Evolutionary conservation across 2,888 invertebrate species (phyloP), one percentile per base, ranked within the genome.

Genomic region (Orthosia gothica): DNA sequence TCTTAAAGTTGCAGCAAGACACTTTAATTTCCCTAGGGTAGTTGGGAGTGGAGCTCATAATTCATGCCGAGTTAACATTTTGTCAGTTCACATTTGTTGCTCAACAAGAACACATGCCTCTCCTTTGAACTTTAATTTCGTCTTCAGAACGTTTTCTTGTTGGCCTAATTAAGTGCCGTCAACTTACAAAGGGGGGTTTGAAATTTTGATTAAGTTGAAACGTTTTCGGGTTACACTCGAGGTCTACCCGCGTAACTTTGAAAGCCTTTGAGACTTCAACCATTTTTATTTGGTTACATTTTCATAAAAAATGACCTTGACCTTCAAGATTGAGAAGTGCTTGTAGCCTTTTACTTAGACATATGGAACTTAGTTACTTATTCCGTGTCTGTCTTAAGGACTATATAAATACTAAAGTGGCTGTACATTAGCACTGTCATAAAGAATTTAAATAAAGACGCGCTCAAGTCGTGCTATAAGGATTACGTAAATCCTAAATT

Each of bases 21-120:
- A 95, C 94, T 95, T 95, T 96, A 96, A 96, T 96, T 96, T 96
- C 96, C 96, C 95, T 79, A 79, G 94, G 93, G 95, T 91, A 88
- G 89, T 85, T 86, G 86, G 90, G 92, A 92, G 92, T 89, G 92
- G 87, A 91, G 90, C 94, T 95, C 95, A 96, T 96, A 96, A 96
- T 95, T 96, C 96, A 96, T 95, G 94, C 95, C 89, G 90, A 94
- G 94, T 95, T 95, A 95, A 94, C 95, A 93, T 96, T 96, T 95
- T 96, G 96, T 96, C 96, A 95, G 96, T 94, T 95, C 92, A 90
- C 92, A 94, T 95, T 96, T 94, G 94, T 94, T 94, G 92, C 88
- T 89, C 87, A 90, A 92, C 89, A 89, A 78, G 88, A 91, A 94
- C 93, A 92, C 90, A 91, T 91, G 89, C 91, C 88, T 81, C 84